These are phyloP conservation scores for Trichosurus vulpecula DNA, from an alignment of 2,797 vertebrate genomes.

Conservation along the genomic window DNA sequence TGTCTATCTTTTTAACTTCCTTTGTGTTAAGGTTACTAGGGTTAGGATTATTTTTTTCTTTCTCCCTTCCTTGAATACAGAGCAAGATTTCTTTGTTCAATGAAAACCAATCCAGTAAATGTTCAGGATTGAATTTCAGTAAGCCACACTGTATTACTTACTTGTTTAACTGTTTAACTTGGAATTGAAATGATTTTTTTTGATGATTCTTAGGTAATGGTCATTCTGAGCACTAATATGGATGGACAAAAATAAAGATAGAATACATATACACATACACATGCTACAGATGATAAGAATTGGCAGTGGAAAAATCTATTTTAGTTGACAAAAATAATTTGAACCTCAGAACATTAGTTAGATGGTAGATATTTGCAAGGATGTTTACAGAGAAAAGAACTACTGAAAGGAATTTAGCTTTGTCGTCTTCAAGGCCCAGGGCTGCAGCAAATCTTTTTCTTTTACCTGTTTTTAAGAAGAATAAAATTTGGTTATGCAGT, in stretches of 20 bases:
- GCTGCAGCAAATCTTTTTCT: background rate
- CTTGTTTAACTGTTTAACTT: slow-evolving; percentile 57
- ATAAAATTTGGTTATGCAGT: slow-evolving; percentile 1
- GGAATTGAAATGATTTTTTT: slow-evolving; percentile 61
- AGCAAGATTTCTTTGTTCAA: slow-evolving; percentile 61
- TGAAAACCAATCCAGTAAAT: slow-evolving; percentile 51
- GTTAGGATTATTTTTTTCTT: slow-evolving; percentile 54
- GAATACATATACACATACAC: background rate
- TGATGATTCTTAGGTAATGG: slow-evolving; percentile 48
- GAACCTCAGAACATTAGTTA: slow-evolving; percentile 19
- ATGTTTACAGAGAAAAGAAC: slow-evolving; percentile 35
- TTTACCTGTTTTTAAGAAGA: background rate
- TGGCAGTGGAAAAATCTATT: slow-evolving; percentile 1
- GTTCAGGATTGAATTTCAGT: slow-evolving; percentile 58
- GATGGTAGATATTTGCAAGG: slow-evolving; percentile 22
- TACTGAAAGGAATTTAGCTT: background rate
- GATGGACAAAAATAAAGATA: slow-evolving; percentile 58
- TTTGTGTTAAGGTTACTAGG: slow-evolving; percentile 63
- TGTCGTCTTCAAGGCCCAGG: background rate
- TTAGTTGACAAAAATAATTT: slow-evolving; percentile 33
- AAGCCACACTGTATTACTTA: slow-evolving; percentile 53
- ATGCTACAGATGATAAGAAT: slow-evolving; percentile 5
- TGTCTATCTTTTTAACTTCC: slow-evolving; percentile 60
- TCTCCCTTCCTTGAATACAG: slow-evolving; percentile 41
- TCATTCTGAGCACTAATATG: slow-evolving; percentile 57